Evolutionary conservation across 2,888 invertebrate genomes (phyloP).

Genomic region (Agriopis aurantiaria): DNA sequence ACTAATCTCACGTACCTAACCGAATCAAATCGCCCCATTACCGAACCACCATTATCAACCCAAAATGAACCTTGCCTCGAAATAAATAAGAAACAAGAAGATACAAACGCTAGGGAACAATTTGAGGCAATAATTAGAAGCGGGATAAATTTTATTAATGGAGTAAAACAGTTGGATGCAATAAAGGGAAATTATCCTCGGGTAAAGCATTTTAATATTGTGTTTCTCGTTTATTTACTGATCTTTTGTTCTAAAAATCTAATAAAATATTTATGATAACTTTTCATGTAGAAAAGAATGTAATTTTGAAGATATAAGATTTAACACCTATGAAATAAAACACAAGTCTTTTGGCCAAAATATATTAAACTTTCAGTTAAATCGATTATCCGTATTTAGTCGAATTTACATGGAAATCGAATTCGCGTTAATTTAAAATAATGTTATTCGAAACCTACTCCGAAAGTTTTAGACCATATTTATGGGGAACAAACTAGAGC

Average conservation of each 20-base stretch:
- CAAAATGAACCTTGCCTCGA: conserved; percentile 48
- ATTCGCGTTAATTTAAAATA: too few relatives aligned
- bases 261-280: not conserved
- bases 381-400: too few relatives aligned
- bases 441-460: too few relatives aligned
- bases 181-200: conserved; percentile 60
- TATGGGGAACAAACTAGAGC: too few relatives aligned
- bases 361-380: too few relatives aligned
- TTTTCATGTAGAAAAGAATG: not conserved
- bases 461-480: too few relatives aligned
- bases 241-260: conserved; percentile 13
- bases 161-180: conserved; percentile 65
- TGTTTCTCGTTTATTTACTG: conserved; percentile 15
- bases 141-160: conserved; percentile 64
- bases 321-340: too few relatives aligned
- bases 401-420: too few relatives aligned
- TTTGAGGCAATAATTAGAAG: conserved; percentile 62
- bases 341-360: too few relatives aligned
- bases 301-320: too few relatives aligned
- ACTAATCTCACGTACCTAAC: conserved; percentile 57
- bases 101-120: conserved; percentile 33
- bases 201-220: conserved; percentile 34
- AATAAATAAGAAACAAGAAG: conserved; percentile 38
- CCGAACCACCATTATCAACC: conserved; percentile 30
- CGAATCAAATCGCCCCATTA: conserved; percentile 61